Evolutionary conservation across 2,888 invertebrate species (phyloP), one percentile per base, ranked within the genome.

Genomic region (Ochropacha duplaris): DNA sequence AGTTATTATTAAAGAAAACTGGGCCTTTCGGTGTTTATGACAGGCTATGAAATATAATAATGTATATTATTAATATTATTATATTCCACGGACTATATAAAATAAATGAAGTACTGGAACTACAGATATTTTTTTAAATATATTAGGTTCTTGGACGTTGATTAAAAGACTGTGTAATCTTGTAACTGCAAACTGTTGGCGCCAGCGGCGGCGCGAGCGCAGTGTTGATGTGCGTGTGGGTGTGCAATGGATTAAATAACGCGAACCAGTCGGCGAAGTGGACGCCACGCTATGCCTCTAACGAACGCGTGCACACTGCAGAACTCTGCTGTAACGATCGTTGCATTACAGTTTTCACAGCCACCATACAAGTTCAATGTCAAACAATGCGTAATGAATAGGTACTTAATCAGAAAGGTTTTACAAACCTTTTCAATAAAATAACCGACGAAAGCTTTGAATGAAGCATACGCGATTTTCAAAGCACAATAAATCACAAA

Each of bases 221-320:
- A 52, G 50, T 4, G 16, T 28, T 14, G 49, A 19, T 24, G 22
- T 26, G 49, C 71, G 69, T 62, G 68, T 65, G 69, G 68, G 76
- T 70, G 69, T 68, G 73, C 78, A 68, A 67, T 69, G 65, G 69
- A 72, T 89, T 89, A 79, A 89, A 85, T 88, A 89, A 90, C 77
- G 76, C 76, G 79, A 85, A 87, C 86, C 83, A 86, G 87, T 86
- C 79, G 76, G 59, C 60, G 64, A 65, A 65, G 64, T 73, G 64
- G 65, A 62, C 68, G 8, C 28, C 28, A 28, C 8, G 28, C 28
- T 8, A 28, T 8, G 8, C 28, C 6, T 3, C 44, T 16, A 44
- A 44, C 44, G 44, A 44, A 16, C 19, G 44, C 44, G 44, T 44
- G 44, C 19, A 36, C 2, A n/a, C 16, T 44, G n/a, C n/a, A 19